phyloP scores from a whole-genome alignment of 2,888 invertebrate genomes.

The Morinoia aosen region DNA sequence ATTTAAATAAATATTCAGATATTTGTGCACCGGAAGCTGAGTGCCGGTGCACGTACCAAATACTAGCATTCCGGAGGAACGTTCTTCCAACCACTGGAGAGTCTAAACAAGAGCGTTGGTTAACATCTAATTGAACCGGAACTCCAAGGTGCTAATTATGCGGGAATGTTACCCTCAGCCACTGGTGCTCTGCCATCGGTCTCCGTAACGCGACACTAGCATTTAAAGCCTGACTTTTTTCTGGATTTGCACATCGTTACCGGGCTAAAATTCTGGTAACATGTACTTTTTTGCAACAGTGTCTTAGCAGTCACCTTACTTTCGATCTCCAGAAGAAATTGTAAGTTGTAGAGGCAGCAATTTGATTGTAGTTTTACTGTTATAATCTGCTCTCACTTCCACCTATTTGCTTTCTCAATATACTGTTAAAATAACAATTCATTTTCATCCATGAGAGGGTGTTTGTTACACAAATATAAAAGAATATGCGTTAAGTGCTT shows the following conservation, averaged over 20 bases:
- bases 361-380: too few species aligned
- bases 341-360: too few species aligned
- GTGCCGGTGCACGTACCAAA: too few species aligned
- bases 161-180: neutral
- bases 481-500: too few species aligned
- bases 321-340: too few species aligned
- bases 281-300: neutral
- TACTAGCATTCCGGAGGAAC: neutral
- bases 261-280: neutral
- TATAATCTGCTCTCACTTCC: too few species aligned
- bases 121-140: slow-evolving; percentile 27
- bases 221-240: neutral
- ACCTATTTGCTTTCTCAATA: too few species aligned
- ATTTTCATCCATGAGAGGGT: too few species aligned
- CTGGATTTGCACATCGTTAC: neutral
- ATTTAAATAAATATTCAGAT: too few species aligned
- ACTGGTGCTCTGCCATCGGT: neutral
- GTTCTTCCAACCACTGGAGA: neutral
- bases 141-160: neutral
- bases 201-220: neutral
- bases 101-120: neutral
- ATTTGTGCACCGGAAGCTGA: too few species aligned
- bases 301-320: neutral
- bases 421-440: too few species aligned
- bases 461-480: too few species aligned